phyloP scores from a whole-genome alignment of 2,113 vertebrate species.

The Limnothrissa miodon region DNA sequence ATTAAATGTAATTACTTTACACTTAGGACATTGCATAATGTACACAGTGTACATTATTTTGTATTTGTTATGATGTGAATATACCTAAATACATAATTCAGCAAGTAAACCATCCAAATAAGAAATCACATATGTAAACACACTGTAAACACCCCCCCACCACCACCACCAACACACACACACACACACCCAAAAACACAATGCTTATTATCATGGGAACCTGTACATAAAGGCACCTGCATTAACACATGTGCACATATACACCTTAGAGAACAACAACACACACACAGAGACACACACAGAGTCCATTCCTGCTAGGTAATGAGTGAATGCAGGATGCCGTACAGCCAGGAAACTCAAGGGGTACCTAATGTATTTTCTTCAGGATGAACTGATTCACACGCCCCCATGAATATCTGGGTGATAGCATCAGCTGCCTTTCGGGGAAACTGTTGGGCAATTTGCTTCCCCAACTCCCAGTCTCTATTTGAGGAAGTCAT shows the following conservation, averaged over 20 bases:
- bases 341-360: constrained; percentile 31
- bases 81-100: too few relatives aligned
- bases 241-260: not conserved
- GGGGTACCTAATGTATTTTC: constrained; percentile 34
- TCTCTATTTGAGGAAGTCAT: not conserved
- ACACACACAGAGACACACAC: constrained; percentile 23
- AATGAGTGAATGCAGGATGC: constrained; percentile 39
- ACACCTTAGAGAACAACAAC: constrained; percentile 23
- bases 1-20: too few relatives aligned
- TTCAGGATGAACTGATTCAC: constrained; percentile 20
- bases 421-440: not conserved
- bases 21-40: too few relatives aligned
- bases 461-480: not conserved
- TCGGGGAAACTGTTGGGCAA: constrained; percentile 7
- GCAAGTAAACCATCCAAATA: too few relatives aligned
- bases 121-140: too few relatives aligned
- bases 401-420: not conserved
- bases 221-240: constrained; percentile 16
- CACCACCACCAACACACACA: not conserved
- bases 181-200: not conserved
- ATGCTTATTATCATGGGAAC: not conserved
- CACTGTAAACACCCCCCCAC: not conserved
- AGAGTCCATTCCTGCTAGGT: constrained; percentile 37
- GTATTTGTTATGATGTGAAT: too few relatives aligned
- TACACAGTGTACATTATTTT: too few relatives aligned